A percentile compares a stretch with the other conserved stretches of the same genome.
Conservation (phyloP, 1,140 invertebrate genomes). For the Trichonephila clavipes region DNA sequence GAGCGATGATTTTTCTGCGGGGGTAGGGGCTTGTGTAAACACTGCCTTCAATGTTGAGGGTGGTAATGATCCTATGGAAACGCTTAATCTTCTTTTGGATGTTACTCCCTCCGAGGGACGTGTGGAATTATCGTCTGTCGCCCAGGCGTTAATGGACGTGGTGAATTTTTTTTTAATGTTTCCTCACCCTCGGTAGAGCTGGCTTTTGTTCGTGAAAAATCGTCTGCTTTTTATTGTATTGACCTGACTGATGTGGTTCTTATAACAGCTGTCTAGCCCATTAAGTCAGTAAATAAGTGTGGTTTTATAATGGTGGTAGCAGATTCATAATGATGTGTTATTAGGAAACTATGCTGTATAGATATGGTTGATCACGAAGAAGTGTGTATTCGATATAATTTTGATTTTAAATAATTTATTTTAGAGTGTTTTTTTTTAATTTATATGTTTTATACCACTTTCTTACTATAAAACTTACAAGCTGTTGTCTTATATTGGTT, state of each 20-base stretch:
- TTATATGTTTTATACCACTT: too few species aligned
- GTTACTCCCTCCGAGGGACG: neutral
- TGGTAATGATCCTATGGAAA: constrained; percentile 51
- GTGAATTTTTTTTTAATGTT: neutral
- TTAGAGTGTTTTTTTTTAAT: too few species aligned
- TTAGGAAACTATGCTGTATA: neutral
- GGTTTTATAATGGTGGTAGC: neutral
- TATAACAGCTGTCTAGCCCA: neutral
- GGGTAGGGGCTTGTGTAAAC: constrained; percentile 31
- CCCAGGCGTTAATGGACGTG: constrained; percentile 25
- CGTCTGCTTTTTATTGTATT: neutral
- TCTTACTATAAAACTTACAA: too few species aligned
- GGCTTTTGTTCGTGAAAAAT: neutral
- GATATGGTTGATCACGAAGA: too few species aligned
- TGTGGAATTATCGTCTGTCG: constrained; percentile 12
- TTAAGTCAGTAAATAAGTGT: neutral
- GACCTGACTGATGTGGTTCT: neutral
- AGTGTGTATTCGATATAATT: too few species aligned
- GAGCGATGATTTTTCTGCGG: constrained; percentile 40
- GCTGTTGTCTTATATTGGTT: too few species aligned
- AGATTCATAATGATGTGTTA: neutral
- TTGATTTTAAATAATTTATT: too few species aligned
- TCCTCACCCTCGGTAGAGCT: neutral
- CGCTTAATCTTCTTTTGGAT: constrained; percentile 62
- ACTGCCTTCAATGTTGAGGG: constrained; percentile 6